Evolutionary conservation across 2,797 vertebrate genomes (phyloP).

Genomic region (Xenopus petersii): DNA sequence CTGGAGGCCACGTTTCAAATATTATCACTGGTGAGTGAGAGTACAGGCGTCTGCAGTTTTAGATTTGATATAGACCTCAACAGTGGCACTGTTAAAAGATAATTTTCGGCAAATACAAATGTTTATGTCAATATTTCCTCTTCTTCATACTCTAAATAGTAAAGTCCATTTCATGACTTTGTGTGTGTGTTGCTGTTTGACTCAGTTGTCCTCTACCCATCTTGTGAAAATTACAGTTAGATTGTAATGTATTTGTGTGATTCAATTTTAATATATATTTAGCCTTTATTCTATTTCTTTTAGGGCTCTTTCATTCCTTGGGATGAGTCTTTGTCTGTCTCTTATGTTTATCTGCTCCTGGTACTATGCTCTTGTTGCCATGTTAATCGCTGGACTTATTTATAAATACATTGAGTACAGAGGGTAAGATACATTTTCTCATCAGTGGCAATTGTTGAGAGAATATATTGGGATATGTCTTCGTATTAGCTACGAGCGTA

Average conservation of each 20-base stretch:
- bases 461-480: no score
- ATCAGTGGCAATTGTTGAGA: neutral
- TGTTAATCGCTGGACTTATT: conserved; percentile 93
- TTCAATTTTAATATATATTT: neutral
- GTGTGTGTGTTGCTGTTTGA: no score
- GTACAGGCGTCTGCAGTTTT: neutral
- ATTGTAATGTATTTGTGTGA: no score
- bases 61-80: no score
- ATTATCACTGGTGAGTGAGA: conserved; percentile 89
- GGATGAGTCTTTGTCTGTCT: conserved; percentile 73
- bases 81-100: no score
- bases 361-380: conserved; percentile 95
- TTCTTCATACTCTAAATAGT: no score
- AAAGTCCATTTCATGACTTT: no score
- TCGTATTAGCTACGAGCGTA: neutral
- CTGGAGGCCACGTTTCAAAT: conserved; percentile 96
- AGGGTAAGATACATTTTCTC: conserved; percentile 69
- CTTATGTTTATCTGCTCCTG: conserved; percentile 99
- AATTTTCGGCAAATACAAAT: no score
- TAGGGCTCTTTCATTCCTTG: conserved; percentile 80
- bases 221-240: no score
- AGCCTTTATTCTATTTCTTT: neutral
- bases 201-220: no score
- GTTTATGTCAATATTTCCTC: no score
- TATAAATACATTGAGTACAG: conserved; percentile 99